Evolutionary conservation across 2,888 invertebrate species (phyloP).

Genomic region (Epistrophe eligans): DNA sequence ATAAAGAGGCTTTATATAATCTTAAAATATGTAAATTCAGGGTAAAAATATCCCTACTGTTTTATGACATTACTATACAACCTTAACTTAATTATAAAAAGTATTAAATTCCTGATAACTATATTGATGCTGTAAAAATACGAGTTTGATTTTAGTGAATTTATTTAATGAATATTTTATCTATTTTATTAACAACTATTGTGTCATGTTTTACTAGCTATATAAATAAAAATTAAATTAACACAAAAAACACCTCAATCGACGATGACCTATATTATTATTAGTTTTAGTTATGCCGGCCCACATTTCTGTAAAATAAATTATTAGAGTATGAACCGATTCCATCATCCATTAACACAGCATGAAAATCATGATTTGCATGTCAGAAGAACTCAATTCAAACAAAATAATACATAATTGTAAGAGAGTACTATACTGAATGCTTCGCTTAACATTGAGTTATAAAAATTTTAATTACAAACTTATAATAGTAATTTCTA

Average conservation of each 20-base stretch:
- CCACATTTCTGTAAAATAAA: conserved; percentile 36
- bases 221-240: neutral
- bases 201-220: neutral
- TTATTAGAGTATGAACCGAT: conserved; percentile 43
- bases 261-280: conserved; percentile 6
- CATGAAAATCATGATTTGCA: conserved; percentile 53
- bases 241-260: conserved; percentile 3
- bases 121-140: neutral
- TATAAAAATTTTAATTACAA: conserved; percentile 22
- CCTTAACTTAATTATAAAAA: neutral
- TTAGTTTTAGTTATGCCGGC: conserved; percentile 1
- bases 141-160: neutral
- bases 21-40: neutral
- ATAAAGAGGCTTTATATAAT: too few relatives aligned
- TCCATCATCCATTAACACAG: conserved; percentile 37
- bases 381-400: conserved; percentile 22
- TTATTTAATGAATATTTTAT: neutral
- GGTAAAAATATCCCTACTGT: neutral
- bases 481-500: conserved; percentile 3
- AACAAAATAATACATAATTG: neutral
- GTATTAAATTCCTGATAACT: neutral
- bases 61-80: neutral
- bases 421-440: neutral
- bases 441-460: conserved; percentile 28
- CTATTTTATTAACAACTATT: neutral